A percentile compares a stretch with the other conserved stretches of the same genome.
Conservation (phyloP, 2,113 vertebrate genomes). For the Chlorodrepanis virens region DNA sequence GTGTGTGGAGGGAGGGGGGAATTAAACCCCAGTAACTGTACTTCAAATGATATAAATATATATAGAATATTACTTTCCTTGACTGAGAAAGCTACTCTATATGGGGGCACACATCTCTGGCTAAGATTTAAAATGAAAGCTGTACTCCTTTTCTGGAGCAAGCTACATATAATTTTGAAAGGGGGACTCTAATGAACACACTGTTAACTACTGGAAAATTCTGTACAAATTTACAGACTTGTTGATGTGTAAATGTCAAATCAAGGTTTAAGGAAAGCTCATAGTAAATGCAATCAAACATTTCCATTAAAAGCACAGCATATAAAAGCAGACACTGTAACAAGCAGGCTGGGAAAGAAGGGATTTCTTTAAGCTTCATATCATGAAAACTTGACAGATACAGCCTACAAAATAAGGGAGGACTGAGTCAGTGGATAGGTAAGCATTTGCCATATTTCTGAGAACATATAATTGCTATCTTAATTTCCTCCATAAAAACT, state of each 20-base stretch:
- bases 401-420: background rate
- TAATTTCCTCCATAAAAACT: background rate
- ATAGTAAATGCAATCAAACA: background rate
- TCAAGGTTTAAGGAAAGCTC: background rate
- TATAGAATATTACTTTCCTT: background rate
- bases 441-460: background rate
- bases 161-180: background rate
- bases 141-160: background rate
- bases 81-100: background rate
- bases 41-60: background rate
- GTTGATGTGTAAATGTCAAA: background rate
- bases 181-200: background rate
- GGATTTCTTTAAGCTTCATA: background rate
- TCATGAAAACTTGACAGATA: background rate
- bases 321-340: background rate
- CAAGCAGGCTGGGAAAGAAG: background rate
- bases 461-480: background rate
- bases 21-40: background rate
- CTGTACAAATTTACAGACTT: background rate
- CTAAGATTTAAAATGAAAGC: background rate
- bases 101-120: background rate
- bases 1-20: accelerated
- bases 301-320: background rate
- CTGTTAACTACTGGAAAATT: background rate
- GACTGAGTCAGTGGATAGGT: background rate